These are phyloP conservation scores for Catharus bicknelli DNA, from an alignment of 2,113 vertebrate species.

Conservation along the genomic window DNA sequence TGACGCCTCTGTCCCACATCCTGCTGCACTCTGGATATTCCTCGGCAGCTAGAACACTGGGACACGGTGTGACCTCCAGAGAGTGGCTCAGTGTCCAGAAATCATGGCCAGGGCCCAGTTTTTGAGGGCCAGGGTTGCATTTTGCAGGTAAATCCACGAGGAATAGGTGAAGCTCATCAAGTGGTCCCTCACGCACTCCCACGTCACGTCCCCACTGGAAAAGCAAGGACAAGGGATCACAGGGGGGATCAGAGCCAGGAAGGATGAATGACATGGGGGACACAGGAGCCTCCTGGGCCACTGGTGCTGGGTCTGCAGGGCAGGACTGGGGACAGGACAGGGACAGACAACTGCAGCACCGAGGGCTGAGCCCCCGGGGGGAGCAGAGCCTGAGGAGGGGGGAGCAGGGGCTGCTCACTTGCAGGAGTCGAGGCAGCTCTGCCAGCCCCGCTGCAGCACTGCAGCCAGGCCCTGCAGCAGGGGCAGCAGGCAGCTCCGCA, in stretches of 20 bases:
- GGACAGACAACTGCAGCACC: accelerated
- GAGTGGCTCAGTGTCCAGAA: slow-evolving; percentile 74
- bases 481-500: slow-evolving; percentile 80
- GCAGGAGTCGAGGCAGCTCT: slow-evolving; percentile 83
- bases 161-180: slow-evolving; percentile 79
- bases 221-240: background rate
- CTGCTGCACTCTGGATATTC: background rate
- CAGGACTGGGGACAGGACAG: background rate
- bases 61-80: accelerated
- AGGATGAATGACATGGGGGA: accelerated
- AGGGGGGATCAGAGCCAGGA: accelerated
- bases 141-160: slow-evolving; percentile 87
- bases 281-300: accelerated
- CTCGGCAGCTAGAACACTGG: accelerated
- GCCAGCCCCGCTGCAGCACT: slow-evolving; percentile 75
- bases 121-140: slow-evolving; percentile 79
- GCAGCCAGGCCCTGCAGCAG: slow-evolving; percentile 66
- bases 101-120: slow-evolving; percentile 86
- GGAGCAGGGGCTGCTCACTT: slow-evolving; percentile 71
- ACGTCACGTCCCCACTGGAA: slow-evolving; percentile 83
- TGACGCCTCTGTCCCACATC: accelerated
- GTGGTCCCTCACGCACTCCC: slow-evolving; percentile 84
- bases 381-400: too few relatives aligned
- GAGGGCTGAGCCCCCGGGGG: accelerated
- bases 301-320: accelerated